These are phyloP conservation scores for Aptenodytes patagonicus DNA, from an alignment of 2,113 vertebrate genomes.

Conservation along the genomic window DNA sequence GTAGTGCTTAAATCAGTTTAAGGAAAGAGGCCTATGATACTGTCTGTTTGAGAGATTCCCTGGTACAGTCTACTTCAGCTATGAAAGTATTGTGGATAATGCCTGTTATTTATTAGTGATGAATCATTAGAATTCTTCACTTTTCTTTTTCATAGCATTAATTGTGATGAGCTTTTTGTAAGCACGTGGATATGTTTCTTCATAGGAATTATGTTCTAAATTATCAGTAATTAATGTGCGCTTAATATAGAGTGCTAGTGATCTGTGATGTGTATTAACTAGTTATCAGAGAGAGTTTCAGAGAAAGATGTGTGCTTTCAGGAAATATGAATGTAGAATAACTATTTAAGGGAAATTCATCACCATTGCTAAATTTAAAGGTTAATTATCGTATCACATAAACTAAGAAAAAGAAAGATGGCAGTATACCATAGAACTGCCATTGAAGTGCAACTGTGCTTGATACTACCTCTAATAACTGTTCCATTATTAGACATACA, in stretches of 20 bases:
- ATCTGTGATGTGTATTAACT: slow-evolving; percentile 37
- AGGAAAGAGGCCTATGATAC: not conserved
- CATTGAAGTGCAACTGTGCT: slow-evolving; percentile 30
- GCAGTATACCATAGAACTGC: not conserved
- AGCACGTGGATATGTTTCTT: slow-evolving; percentile 45
- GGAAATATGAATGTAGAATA: slow-evolving; percentile 31
- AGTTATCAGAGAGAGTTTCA: slow-evolving; percentile 30
- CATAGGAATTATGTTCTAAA: slow-evolving; percentile 58
- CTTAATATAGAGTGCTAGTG: slow-evolving; percentile 47
- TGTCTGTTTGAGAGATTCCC: not conserved
- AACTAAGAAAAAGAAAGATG: slow-evolving; percentile 26
- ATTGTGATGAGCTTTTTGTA: slow-evolving; percentile 29
- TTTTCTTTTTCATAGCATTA: slow-evolving; percentile 30
- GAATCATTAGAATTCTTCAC: slow-evolving; percentile 39
- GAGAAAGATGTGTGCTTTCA: slow-evolving; percentile 45
- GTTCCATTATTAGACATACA: slow-evolving; percentile 29
- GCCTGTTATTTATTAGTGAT: slow-evolving; percentile 34
- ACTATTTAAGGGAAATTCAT: slow-evolving; percentile 53
- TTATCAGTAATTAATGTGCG: slow-evolving; percentile 66
- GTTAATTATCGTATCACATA: slow-evolving; percentile 48
- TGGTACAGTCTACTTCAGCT: not conserved
- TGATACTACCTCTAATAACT: slow-evolving; percentile 2
- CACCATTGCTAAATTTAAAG: slow-evolving; percentile 36
- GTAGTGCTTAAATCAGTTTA: not conserved
- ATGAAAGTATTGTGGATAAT: slow-evolving; percentile 4